Evolutionary conservation across 1,140 invertebrate genomes (phyloP).

Genomic region (Mylabris phalerata): DNA sequence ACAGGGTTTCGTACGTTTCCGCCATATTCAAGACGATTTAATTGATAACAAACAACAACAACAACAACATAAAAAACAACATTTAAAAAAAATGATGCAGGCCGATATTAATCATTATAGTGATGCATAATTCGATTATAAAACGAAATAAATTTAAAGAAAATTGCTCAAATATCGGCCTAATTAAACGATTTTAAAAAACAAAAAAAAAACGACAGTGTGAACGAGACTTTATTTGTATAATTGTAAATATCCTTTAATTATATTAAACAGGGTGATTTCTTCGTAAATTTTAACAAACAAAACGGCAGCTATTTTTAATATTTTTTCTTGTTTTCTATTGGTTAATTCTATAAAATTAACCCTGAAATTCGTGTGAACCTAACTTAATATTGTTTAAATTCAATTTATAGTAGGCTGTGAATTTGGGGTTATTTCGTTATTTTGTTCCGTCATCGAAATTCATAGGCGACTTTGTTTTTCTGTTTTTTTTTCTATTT

Average conservation of each 20-base stretch:
- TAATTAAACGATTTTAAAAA: background rate
- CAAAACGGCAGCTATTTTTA: background rate
- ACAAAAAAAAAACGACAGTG: background rate
- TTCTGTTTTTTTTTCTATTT: too few relatives aligned
- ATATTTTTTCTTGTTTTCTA: too few relatives aligned
- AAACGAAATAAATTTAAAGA: background rate
- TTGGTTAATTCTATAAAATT: too few relatives aligned
- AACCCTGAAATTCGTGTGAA: too few relatives aligned
- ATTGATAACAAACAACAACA: background rate
- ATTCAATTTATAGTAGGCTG: too few relatives aligned
- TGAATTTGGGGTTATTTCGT: too few relatives aligned
- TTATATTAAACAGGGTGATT: background rate
- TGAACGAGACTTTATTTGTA: background rate
- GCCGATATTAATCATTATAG: constrained; percentile 36
- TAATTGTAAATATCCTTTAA: background rate
- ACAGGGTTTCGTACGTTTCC: constrained; percentile 75
- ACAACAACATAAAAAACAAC: background rate
- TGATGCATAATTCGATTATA: constrained; percentile 30
- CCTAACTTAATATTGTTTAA: too few relatives aligned
- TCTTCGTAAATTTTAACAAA: background rate
- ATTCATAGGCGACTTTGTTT: too few relatives aligned
- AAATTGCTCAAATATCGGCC: background rate
- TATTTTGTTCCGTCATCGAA: too few relatives aligned
- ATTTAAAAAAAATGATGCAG: background rate
- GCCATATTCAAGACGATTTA: constrained; percentile 40